Evolutionary conservation across 2,888 invertebrate species (phyloP), one percentile per base, ranked within the genome.

Genomic region (Dendrolimus houi): DNA sequence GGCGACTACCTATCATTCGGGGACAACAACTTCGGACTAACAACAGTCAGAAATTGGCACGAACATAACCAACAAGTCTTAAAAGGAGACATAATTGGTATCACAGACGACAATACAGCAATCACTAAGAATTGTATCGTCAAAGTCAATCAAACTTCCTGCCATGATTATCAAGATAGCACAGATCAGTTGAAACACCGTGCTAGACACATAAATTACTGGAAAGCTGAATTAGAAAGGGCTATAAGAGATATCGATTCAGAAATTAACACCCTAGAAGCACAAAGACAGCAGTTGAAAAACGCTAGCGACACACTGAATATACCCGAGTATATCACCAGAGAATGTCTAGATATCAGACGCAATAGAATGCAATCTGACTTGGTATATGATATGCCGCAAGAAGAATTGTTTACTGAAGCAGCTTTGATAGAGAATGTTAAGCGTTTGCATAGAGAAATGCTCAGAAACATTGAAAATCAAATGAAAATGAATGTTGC

Each of bases 391-490:
- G 96, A 96, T 69, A 92, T 92, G 56, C 94, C 95, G 0, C 95
- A 96, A 81, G 94, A 95, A 64, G 94, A 95, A 67, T 77, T 96
- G 0, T 93, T 94, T 40, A 94, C 94, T 62, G 96, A 96, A 75
- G 81, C 94, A 55, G 93, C 94, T 0, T 78, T 96, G 17, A 93
- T 94, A 54, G 92, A 93, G n/a, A 95, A 95, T 70, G 92, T 95
- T 9, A 91, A 93, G 56, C 91, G 92, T 56, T 73, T 93, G 0
- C 92, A 96, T 54, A 82, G 87, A n/a, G 92, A 93, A 63, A 92
- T 93, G 53, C 75, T 95, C 9, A 91, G 92, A 61, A 94, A 95
- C 62, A 92, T 96, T 1, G 93, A 95, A 58, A 86, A 91, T 56
- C 96, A 96, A 74, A 83, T 95, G 67, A 77, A 92, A 29, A 93